These are phyloP conservation scores for Sebastes dallii DNA, from an alignment of 2,797 vertebrate genomes.

Conservation along the genomic window DNA sequence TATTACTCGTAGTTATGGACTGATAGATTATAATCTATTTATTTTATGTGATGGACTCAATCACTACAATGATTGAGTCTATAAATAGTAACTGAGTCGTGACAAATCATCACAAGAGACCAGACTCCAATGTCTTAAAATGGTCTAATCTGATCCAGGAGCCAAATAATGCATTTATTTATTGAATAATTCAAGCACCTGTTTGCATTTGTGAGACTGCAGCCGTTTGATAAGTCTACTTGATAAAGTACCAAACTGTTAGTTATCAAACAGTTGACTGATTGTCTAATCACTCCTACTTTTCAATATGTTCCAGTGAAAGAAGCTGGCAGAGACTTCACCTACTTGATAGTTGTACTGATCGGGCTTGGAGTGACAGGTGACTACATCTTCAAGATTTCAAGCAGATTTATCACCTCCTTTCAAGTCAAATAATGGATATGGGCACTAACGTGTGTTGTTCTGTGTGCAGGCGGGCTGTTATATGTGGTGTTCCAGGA, in stretches of 20 bases:
- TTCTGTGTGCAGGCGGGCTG: conserved; percentile 85
- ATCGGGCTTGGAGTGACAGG: conserved; percentile 92
- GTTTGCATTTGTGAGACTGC: not conserved
- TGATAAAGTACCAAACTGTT: not conserved
- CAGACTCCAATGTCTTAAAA: not conserved
- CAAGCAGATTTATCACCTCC: not conserved
- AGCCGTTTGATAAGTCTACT: not conserved
- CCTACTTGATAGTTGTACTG: conserved; percentile 91
- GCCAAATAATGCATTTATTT: not conserved
- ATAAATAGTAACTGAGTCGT: not conserved
- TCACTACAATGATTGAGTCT: not conserved
- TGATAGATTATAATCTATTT: not conserved
- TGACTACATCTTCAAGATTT: conserved; percentile 56
- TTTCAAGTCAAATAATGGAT: not conserved
- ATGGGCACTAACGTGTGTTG: too few relatives aligned
- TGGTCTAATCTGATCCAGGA: not conserved
- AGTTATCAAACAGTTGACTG: not conserved
- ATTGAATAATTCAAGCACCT: not conserved
- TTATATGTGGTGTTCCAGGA: conserved; percentile 96
- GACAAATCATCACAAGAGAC: not conserved
- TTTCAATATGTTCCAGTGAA: conserved; percentile 83
- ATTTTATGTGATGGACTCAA: not conserved
- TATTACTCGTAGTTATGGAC: not conserved
- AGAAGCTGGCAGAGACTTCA: conserved; percentile 92
- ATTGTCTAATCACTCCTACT: not conserved